These are phyloP conservation scores for Capromys pilorides DNA, from an alignment of 2,797 vertebrate genomes.

Conservation along the genomic window DNA sequence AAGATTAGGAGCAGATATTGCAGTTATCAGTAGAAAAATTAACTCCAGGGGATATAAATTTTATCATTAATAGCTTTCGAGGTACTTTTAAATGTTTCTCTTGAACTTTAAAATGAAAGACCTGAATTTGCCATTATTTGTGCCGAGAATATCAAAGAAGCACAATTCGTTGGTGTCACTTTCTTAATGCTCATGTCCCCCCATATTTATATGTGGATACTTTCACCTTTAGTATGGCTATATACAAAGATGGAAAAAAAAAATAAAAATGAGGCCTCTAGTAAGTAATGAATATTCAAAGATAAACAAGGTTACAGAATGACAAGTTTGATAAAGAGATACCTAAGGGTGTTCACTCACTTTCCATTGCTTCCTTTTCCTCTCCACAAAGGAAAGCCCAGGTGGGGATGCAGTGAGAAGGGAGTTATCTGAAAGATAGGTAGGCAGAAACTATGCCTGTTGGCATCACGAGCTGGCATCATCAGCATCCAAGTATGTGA, in stretches of 20 bases:
- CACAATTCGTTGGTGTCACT: not conserved
- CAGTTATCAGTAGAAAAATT: conserved; percentile 57
- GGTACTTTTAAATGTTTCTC: conserved; percentile 42
- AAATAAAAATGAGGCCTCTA: not conserved
- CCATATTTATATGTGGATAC: not conserved
- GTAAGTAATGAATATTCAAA: conserved; percentile 3
- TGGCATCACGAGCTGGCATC: not conserved
- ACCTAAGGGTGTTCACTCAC: not conserved
- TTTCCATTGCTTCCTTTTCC: not conserved
- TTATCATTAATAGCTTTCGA: not conserved
- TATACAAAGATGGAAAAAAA: not conserved
- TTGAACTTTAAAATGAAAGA: conserved; percentile 57
- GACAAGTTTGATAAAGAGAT: not conserved
- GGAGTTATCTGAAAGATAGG: not conserved
- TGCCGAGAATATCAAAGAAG: conserved; percentile 8
- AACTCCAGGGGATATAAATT: not conserved
- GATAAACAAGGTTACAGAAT: not conserved
- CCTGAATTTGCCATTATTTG: conserved; percentile 23
- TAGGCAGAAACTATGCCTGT: not conserved
- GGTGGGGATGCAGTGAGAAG: not conserved
- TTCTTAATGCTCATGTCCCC: not conserved
- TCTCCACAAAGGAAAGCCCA: not conserved
- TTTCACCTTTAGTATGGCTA: not conserved
- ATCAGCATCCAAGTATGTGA: not conserved
- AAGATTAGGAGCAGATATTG: conserved; percentile 18